Evolutionary conservation across 2,113 vertebrate genomes (phyloP).

Genomic region (Coptodon bakossiorum): DNA sequence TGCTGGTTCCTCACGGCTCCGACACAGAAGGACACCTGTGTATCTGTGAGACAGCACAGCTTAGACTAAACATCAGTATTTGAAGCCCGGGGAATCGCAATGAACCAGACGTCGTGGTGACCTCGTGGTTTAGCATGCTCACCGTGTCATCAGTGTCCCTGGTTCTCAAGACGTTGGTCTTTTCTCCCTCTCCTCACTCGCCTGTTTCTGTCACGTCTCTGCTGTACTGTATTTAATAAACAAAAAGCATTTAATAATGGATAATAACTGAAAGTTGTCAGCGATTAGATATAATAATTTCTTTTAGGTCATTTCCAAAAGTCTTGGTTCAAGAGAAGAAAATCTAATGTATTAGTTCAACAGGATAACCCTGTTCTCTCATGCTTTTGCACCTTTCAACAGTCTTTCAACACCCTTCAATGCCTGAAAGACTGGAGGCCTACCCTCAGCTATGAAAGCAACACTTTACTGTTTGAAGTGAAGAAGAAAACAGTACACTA

Average conservation of each 20-base stretch:
- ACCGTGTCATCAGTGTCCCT: neutral
- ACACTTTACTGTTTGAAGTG: neutral
- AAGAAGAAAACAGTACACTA: neutral
- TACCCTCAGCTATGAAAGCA: neutral
- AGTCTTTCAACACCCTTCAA: neutral
- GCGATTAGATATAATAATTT: neutral
- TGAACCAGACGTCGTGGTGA: neutral
- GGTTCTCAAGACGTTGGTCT: neutral
- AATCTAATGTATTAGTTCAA: neutral
- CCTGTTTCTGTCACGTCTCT: fast-evolving
- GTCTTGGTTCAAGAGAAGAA: neutral
- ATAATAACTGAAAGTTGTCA: neutral
- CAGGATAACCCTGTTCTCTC: neutral
- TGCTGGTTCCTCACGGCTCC: neutral
- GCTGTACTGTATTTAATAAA: neutral
- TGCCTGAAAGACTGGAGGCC: neutral
- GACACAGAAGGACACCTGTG: neutral
- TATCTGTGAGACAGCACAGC: neutral
- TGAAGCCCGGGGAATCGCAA: neutral
- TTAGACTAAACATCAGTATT: neutral
- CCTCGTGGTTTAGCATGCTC: neutral
- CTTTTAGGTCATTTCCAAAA: neutral
- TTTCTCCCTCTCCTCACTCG: neutral
- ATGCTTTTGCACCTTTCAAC: neutral
- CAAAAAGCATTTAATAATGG: neutral